phyloP scores from a whole-genome alignment of 2,888 invertebrate species.

The Rhamnusium bicolor region DNA sequence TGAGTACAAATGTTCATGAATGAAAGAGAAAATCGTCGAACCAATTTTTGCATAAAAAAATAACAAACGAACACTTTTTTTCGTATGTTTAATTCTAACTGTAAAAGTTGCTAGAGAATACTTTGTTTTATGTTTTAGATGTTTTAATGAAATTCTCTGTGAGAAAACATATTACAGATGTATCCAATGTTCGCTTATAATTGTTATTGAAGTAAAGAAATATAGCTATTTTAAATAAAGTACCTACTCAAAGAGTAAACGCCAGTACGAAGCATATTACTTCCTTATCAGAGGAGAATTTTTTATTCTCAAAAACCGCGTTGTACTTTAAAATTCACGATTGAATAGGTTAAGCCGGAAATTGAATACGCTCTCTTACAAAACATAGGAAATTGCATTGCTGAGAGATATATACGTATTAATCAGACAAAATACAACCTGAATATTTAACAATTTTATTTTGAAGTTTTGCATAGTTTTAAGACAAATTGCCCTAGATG shows the following conservation, averaged over 20 bases:
- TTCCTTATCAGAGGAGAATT: background rate
- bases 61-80: no score
- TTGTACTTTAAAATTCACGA: background rate
- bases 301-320: background rate
- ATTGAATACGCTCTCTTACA: background rate
- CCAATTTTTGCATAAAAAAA: no score
- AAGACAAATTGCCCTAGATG: background rate
- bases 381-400: slow-evolving; percentile 17
- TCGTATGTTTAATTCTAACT: no score
- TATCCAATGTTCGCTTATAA: no score
- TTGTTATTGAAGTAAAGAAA: background rate
- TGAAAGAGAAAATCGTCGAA: no score
- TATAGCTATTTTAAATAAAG: background rate
- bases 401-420: slow-evolving; percentile 3
- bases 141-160: no score
- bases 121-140: no score
- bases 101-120: no score
- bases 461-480: background rate
- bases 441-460: background rate
- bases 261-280: background rate
- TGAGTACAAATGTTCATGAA: no score
- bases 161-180: no score
- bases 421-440: background rate
- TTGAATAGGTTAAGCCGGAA: background rate
- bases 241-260: background rate